Evolutionary conservation across 2,797 vertebrate species (phyloP), one percentile per base, ranked within the genome.

Genomic region (Rhinophrynus dorsalis): DNA sequence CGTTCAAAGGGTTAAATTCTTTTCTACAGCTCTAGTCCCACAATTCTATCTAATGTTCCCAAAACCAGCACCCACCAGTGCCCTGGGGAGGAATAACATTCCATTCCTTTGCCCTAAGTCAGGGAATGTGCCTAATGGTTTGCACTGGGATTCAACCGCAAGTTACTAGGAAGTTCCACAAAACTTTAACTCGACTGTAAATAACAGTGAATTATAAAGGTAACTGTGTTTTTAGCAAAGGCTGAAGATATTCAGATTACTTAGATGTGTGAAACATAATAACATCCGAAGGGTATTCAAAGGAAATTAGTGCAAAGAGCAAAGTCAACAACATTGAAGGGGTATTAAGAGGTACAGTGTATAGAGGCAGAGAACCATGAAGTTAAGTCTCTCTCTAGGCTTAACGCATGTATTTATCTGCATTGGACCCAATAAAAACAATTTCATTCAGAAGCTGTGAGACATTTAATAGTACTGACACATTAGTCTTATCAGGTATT

Each of bases 231-330:
- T n/a, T 18, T 6, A 52, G 48, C 18, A 37, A 38, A 51, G 23
- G 48, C 33, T 51, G 21, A 51, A 52, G 12, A 33, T 54, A 40
- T 52, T 65, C 48, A 32, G 40, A 12, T 42, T 66, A 66, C 37
- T n/a, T 21, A 54, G 9, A 6, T 65, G 5, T 37, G 2, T 29
- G n/a, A 20, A 48, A 35, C 15, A 9, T 17, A 55, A 32, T 20
- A 12, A 17, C 15, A 3, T 15, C 13, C 6, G n/a, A n/a, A n/a
- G n/a, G n/a, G n/a, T n/a, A 37, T 40, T 52, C 13, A 54, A 30
- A 5, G 15, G 8, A 54, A 40, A n/a, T 26, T 29, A 13, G 3
- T 24, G 23, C n/a, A 27, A 40, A 15, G 23, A 30, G 13, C 9
- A 38, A 6, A 20, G 35, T 42, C 24, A 65, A 44, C 50, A 42